Evolutionary conservation across 2,888 invertebrate genomes (phyloP), one percentile per base, ranked within the genome.

Genomic region (Zygothrica quintamaculata): DNA sequence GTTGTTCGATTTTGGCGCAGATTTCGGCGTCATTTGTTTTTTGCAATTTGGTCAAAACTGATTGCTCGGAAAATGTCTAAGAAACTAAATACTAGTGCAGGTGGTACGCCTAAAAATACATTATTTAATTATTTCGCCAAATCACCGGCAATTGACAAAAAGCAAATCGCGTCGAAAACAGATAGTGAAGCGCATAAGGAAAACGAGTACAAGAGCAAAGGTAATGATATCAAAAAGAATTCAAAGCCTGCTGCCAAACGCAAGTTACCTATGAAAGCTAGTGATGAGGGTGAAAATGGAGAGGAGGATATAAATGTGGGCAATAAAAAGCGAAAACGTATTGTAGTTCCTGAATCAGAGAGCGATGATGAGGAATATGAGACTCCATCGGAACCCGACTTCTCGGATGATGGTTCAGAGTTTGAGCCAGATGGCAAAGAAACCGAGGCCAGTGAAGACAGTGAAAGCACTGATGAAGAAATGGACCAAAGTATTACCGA

Each of bases 41-140:
- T 58, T 29, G 46, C 25, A 11, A 26, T 58, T 50, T 15, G 8
- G 25, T 15, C 13, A 18, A 5, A 44, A 3, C 12, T 22, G 9
- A n/a, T 11, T 26, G 1, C 4, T 55, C 9, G 0, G 18, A 75
- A 42, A 55, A 89, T 89, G 89, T 88, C 89, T 0, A 89, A 82
- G 53, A 90, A 88, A 62, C 66, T 89, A 1, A 89, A 89, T 57
- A 80, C 79, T 7, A 87, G 90, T 62, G 62, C 64, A 5, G 73
- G 77, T 15, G 85, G 87, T 0, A 90, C 90, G 1, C 88, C 90
- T 1, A 87, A 75, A 13, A 94, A 95, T 81, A 95, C 94, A 0
- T 86, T 95, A 9, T 93, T 94, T 42, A 95, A 95, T 86, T 95
- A 95, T 86, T 95, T 95, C 78, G 89, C 92, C 1, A 93, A 93